These are phyloP conservation scores for Stegodyphus dumicola DNA, from an alignment of 1,140 invertebrate species.

Conservation along the genomic window DNA sequence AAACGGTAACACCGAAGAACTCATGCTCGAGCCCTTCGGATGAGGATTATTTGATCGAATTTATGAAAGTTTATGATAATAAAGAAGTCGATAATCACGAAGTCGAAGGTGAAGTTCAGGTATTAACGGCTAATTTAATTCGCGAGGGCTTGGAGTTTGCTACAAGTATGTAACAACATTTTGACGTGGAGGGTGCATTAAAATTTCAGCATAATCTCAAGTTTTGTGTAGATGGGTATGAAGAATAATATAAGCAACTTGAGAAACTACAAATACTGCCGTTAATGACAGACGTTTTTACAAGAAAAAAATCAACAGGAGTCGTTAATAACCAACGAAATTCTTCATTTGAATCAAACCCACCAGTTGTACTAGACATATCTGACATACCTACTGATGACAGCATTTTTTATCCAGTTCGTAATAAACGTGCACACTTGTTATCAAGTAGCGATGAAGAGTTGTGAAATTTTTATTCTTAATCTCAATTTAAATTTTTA, in stretches of 20 bases:
- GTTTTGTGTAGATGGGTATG: background rate
- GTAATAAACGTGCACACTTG: background rate
- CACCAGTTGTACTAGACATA: background rate
- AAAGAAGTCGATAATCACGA: background rate
- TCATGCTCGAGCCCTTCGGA: background rate
- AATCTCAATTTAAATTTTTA: background rate
- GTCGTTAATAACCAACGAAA: background rate
- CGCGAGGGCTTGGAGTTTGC: background rate
- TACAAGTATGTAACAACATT: background rate
- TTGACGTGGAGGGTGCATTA: background rate
- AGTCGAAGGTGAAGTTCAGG: background rate
- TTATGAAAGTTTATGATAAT: background rate
- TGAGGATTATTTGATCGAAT: background rate
- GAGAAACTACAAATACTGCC: background rate
- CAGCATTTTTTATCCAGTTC: background rate
- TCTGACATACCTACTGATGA: background rate
- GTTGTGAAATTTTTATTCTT: background rate
- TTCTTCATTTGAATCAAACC: background rate
- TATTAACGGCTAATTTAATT: background rate
- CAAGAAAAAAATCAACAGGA: background rate
- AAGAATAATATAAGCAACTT: background rate
- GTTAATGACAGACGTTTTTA: background rate
- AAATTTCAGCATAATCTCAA: background rate
- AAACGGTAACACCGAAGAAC: background rate
- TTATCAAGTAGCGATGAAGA: background rate